These are phyloP conservation scores for Corythoichthys intestinalis DNA, from an alignment of 2,113 vertebrate species.

Conservation along the genomic window DNA sequence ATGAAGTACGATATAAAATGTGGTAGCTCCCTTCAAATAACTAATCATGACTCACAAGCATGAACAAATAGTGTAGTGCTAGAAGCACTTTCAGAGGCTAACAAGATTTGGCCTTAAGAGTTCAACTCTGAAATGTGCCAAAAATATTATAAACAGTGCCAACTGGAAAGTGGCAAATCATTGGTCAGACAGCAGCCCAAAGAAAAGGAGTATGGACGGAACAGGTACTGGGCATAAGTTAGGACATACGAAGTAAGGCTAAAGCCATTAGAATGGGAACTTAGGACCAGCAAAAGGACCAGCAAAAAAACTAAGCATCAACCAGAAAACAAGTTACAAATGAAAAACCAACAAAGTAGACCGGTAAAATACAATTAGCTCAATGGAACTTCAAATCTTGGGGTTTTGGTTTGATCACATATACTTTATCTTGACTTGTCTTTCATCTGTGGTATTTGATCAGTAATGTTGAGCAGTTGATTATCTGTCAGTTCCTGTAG, in stretches of 20 bases:
- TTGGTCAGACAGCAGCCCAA: background rate
- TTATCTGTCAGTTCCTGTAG: slow-evolving; percentile 44
- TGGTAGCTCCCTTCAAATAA: background rate
- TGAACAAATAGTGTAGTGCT: background rate
- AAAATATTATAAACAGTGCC: background rate
- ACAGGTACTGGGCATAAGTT: too few relatives aligned
- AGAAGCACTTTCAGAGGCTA: background rate
- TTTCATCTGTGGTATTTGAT: slow-evolving; percentile 45
- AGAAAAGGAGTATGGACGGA: background rate
- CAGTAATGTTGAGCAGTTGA: slow-evolving; percentile 25
- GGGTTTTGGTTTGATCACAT: slow-evolving; percentile 44
- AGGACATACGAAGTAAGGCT: background rate
- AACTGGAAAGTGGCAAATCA: background rate
- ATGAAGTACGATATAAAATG: background rate
- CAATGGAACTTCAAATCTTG: slow-evolving; percentile 27
- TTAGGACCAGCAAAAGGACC: background rate
- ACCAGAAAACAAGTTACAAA: too few relatives aligned
- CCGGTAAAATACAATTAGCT: background rate
- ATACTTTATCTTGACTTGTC: slow-evolving; percentile 28
- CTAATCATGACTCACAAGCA: background rate
- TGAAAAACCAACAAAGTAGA: too few relatives aligned
- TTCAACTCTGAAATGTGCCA: background rate
- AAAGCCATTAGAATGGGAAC: background rate
- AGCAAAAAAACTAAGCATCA: background rate
- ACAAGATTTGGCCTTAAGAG: background rate